These are phyloP conservation scores for Coreius guichenoti DNA, from an alignment of 2,797 vertebrate genomes.

Conservation along the genomic window DNA sequence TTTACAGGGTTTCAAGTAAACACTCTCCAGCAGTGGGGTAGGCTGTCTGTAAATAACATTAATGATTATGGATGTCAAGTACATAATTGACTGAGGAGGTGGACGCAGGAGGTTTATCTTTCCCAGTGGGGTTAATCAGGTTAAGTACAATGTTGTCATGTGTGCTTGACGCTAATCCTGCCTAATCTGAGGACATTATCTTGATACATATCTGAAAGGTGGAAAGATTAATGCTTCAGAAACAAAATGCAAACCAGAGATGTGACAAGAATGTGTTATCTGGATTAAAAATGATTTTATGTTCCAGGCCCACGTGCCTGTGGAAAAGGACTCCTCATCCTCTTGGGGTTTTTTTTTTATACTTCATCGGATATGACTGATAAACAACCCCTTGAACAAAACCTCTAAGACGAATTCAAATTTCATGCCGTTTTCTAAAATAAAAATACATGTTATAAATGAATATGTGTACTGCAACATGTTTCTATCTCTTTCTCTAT, in stretches of 20 bases:
- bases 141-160: conserved; percentile 54
- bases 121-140: conserved; percentile 51
- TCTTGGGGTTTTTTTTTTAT: conserved; percentile 7
- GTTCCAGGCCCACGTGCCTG: conserved; percentile 1
- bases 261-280: conserved; percentile 47
- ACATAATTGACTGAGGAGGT: conserved; percentile 54
- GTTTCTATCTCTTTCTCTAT: neutral
- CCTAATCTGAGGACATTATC: conserved; percentile 51
- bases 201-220: conserved; percentile 31
- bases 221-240: conserved; percentile 40
- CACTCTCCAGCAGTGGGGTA: conserved; percentile 5
- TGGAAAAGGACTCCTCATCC: conserved; percentile 5
- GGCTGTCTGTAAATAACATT: conserved; percentile 45
- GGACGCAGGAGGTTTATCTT: conserved; percentile 47
- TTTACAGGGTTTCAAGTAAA: conserved; percentile 20
- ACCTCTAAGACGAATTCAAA: neutral
- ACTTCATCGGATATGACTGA: conserved; percentile 29
- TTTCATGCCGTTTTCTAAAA: conserved; percentile 28
- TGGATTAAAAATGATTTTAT: conserved; percentile 37
- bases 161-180: conserved; percentile 52
- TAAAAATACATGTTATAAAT: conserved; percentile 19
- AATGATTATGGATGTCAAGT: conserved; percentile 52
- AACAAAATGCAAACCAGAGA: conserved; percentile 25
- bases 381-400: conserved; percentile 30
- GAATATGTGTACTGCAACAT: neutral